phyloP scores from a whole-genome alignment of 2,797 vertebrate genomes.

The Melanotaenia parkinsoni region DNA sequence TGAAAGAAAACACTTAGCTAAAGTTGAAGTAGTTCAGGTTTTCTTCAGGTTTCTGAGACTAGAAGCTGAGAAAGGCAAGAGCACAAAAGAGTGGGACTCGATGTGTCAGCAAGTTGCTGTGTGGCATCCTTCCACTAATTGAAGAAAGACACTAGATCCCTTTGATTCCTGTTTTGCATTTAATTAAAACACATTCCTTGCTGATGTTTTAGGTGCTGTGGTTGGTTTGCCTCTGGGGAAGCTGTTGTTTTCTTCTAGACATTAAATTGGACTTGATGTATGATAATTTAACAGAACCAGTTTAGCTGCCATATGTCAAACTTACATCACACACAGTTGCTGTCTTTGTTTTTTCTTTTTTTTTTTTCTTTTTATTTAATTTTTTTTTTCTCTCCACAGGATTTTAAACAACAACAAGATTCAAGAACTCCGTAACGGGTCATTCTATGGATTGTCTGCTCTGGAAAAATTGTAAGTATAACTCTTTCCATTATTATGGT shows the following conservation, averaged over 20 bases:
- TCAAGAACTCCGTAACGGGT: conserved; percentile 93
- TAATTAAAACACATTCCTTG: conserved; percentile 32
- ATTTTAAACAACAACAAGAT: conserved; percentile 98
- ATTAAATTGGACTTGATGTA: not conserved
- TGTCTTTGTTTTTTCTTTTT: not conserved
- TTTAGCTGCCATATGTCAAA: not conserved
- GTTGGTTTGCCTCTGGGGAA: not conserved
- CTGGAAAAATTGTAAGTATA: conserved; percentile 96
- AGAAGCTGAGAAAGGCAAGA: conserved; percentile 6
- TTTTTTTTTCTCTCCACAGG: conserved; percentile 79
- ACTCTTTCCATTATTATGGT: not conserved
- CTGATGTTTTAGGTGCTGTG: not conserved
- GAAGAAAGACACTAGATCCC: conserved; percentile 11
- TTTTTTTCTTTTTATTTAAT: too few relatives aligned
- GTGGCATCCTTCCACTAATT: conserved; percentile 14
- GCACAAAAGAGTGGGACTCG: conserved; percentile 28
- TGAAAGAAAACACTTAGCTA: not conserved
- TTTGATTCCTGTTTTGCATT: conserved; percentile 43
- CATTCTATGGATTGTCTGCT: conserved; percentile 89
- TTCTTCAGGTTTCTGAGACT: conserved; percentile 33
- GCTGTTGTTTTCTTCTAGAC: conserved; percentile 7
- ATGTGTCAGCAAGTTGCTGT: conserved; percentile 29
- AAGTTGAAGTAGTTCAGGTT: conserved; percentile 19
- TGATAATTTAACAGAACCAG: conserved; percentile 1
- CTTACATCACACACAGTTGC: not conserved